Evolutionary conservation across 64 coral and sea anemone genomes (phyloP), one percentile per base, ranked within the genome.

Genomic region (Stylophora pistillata): DNA sequence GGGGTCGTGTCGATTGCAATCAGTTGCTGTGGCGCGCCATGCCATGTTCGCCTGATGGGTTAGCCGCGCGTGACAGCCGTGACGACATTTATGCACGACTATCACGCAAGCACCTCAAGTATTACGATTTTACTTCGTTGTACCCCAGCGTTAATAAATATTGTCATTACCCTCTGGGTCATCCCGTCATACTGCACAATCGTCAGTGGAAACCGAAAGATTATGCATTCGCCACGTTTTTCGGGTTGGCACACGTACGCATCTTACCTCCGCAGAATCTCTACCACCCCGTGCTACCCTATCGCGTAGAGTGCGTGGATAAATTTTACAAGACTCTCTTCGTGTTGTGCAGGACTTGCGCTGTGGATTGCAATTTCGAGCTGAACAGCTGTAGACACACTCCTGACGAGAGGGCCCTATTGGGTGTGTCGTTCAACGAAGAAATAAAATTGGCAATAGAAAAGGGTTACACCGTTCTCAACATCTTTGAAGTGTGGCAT

Each of bases 1-100:
- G 86, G 3, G 92, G 92, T 3, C 33, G 92, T 10, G 88, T 87
- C 1, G 88, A 94, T 27, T 69, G 65, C 0, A 73, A n/a, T 9
- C 37, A 32, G 30, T 25, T 93, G 31, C 6, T 41, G 62, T 37
- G 31, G 5, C 52, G 34, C 31, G 73, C 15, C 15, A 15, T 7
- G 10, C 0, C n/a, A 41, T 41, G 15, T 21, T 20, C 12, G 5
- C 11, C 20, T 27, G 6, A 13, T 6, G 18, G 25, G 6, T 23
- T 23, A 9, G 0, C 10, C 15, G 62, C 25, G 9, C 15, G 9
- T 1, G 20, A 65, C 20, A 1, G 15, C 0, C 62, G 20, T 7
- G 25, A n/a, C 0, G 25, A 65, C 9, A 4, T 4, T n/a, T 65
- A 9, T 65, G 62, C 62, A 20, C 15, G 62, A n/a, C n/a, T n/a